Evolutionary conservation across 2,797 vertebrate species (phyloP).

Genomic region (Chlorospingus flavigularis): DNA sequence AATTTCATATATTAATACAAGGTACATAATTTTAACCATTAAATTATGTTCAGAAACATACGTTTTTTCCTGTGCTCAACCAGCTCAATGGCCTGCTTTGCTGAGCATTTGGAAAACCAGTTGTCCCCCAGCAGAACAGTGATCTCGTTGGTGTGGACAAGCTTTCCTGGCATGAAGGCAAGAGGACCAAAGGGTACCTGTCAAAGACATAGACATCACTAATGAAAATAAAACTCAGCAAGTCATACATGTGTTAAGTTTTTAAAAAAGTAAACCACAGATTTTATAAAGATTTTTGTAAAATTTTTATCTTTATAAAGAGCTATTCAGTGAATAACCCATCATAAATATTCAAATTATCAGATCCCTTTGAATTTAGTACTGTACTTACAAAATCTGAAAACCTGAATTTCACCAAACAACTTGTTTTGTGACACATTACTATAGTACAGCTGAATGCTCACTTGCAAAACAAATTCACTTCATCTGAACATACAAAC

Average conservation of each 20-base stretch:
- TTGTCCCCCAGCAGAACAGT: conserved; percentile 94
- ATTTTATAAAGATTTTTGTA: neutral
- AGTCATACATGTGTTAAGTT: neutral
- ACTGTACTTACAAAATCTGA: neutral
- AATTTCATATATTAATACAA: neutral
- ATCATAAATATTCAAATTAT: neutral
- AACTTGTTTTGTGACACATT: neutral
- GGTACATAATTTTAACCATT: neutral
- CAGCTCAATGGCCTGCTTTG: conserved; percentile 88
- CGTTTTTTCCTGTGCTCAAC: conserved; percentile 92
- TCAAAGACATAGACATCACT: neutral
- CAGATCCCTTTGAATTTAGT: neutral
- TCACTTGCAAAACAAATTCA: neutral
- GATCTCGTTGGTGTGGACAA: conserved; percentile 94
- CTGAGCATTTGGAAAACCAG: conserved; percentile 95
- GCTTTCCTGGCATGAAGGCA: conserved; percentile 92
- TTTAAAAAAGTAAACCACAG: neutral
- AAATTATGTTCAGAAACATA: conserved; percentile 46
- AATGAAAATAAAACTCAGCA: neutral
- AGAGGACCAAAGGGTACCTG: conserved; percentile 95
- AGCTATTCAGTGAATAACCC: neutral
- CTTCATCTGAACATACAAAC: neutral
- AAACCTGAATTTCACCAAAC: neutral
- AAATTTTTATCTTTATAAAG: no score
- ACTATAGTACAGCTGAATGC: neutral